phyloP scores from a whole-genome alignment of 2,113 vertebrate species.

The Macquaria australasica region DNA sequence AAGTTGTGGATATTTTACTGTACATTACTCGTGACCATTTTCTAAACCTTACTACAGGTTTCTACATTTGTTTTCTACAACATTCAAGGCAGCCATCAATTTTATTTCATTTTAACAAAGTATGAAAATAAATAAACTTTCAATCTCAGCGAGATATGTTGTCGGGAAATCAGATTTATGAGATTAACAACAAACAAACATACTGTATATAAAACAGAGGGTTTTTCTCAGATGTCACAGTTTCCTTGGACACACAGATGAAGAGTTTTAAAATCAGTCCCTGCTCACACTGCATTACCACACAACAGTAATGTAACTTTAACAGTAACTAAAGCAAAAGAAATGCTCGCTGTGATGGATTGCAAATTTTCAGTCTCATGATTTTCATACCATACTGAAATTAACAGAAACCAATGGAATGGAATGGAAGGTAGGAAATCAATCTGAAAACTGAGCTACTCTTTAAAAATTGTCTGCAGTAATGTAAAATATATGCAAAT shows the following conservation, averaged over 20 bases:
- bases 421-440: conserved; percentile 27
- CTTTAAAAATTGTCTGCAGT: conserved; percentile 19
- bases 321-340: conserved; percentile 9
- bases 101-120: conserved; percentile 2
- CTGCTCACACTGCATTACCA: not conserved
- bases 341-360: conserved; percentile 16
- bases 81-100: not conserved
- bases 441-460: conserved; percentile 15
- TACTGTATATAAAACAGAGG: not conserved
- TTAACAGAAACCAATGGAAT: conserved; percentile 29
- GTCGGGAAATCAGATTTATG: too few species aligned
- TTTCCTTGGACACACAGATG: not conserved
- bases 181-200: not conserved
- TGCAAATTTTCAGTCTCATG: not conserved
- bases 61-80: not conserved
- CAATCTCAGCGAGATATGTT: too few species aligned
- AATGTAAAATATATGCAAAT: conserved; percentile 59
- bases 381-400: conserved; percentile 3
- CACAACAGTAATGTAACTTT: not conserved
- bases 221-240: not conserved
- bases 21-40: conserved; percentile 41
- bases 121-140: not conserved
- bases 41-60: conserved; percentile 11
- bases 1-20: conserved; percentile 34
- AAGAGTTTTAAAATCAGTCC: conserved; percentile 10